A percentile compares a stretch with the other conserved stretches of the same genome.
phyloP scores from a whole-genome alignment of 2,113 vertebrate genomes.

The Hirundichthys speculiger region DNA sequence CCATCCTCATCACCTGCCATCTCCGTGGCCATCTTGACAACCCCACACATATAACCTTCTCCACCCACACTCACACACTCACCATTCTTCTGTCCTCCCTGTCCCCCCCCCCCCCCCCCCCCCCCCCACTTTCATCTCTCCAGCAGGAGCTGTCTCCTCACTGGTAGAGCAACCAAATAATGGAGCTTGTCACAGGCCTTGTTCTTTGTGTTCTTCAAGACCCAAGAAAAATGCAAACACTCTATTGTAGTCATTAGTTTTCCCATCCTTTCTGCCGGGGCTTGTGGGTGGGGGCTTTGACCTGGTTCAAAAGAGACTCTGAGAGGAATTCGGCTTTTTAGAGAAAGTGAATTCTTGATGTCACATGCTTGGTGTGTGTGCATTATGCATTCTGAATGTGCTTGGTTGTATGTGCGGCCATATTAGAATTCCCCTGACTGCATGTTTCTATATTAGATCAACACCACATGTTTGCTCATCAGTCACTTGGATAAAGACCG shows the following conservation, averaged over 20 bases:
- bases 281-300: slow-evolving; percentile 87
- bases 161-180: slow-evolving; percentile 97
- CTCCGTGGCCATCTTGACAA: slow-evolving; percentile 92
- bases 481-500: slow-evolving; percentile 87
- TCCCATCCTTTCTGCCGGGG: slow-evolving; percentile 93
- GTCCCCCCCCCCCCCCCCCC: slow-evolving; percentile 67
- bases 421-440: slow-evolving; percentile 16
- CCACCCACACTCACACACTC: slow-evolving; percentile 80
- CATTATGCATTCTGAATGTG: slow-evolving; percentile 62
- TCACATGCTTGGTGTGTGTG: slow-evolving; percentile 77
- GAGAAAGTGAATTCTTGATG: slow-evolving; percentile 78
- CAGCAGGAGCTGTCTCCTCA: slow-evolving; percentile 91
- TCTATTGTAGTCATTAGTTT: slow-evolving; percentile 98
- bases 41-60: slow-evolving; percentile 79
- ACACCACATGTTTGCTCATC: slow-evolving; percentile 79
- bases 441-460: slow-evolving; percentile 9
- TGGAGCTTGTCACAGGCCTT: slow-evolving; percentile 98
- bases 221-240: slow-evolving; percentile 95
- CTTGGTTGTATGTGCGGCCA: slow-evolving; percentile 39
- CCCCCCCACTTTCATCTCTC: slow-evolving; percentile 85
- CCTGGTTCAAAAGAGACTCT: slow-evolving; percentile 87
- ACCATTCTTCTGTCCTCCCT: slow-evolving; percentile 70
- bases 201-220: slow-evolving; percentile 88
- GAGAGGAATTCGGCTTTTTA: slow-evolving; percentile 86
- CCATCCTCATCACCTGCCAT: slow-evolving; percentile 97